A percentile compares a stretch with the other conserved stretches of the same genome.
Conservation (phyloP, 2,113 vertebrate genomes). For the Lipophrys pholis region DNA sequence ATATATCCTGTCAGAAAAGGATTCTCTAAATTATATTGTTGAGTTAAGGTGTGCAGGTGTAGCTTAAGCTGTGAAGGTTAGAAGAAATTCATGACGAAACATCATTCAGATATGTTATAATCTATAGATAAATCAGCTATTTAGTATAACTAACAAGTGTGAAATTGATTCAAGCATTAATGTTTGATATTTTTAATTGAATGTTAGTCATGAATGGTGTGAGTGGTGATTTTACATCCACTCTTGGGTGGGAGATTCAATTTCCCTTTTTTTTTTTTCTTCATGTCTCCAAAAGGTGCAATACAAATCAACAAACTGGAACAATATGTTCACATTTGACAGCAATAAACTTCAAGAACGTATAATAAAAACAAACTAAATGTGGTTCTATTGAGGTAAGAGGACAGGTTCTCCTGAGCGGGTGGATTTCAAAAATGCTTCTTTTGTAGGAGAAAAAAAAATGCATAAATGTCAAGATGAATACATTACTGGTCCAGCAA, state of each 20-base stretch:
- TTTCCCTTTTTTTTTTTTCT: background rate
- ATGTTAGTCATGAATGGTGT: no score
- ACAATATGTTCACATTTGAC: background rate
- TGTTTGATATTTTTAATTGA: no score
- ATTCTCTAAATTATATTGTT: background rate
- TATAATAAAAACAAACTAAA: background rate
- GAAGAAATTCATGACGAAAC: no score
- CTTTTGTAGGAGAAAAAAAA: background rate
- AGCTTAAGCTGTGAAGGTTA: no score
- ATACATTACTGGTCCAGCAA: no score
- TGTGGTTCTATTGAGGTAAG: background rate
- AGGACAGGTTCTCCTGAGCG: background rate
- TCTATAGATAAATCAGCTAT: background rate
- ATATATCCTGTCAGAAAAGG: background rate
- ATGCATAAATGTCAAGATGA: no score
- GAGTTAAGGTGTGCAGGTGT: background rate
- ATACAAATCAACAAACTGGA: background rate
- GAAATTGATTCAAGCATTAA: no score
- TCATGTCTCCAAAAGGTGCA: background rate
- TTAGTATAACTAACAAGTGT: background rate
- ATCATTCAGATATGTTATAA: background rate
- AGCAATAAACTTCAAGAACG: background rate
- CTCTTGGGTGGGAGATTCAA: background rate
- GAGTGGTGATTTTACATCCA: no score
- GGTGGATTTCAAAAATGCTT: background rate